A percentile compares a stretch with the other conserved stretches of the same genome.
phyloP scores from a whole-genome alignment of 37 sponge, comb jelly and placozoan species.

The Hormiphora californensis region DNA sequence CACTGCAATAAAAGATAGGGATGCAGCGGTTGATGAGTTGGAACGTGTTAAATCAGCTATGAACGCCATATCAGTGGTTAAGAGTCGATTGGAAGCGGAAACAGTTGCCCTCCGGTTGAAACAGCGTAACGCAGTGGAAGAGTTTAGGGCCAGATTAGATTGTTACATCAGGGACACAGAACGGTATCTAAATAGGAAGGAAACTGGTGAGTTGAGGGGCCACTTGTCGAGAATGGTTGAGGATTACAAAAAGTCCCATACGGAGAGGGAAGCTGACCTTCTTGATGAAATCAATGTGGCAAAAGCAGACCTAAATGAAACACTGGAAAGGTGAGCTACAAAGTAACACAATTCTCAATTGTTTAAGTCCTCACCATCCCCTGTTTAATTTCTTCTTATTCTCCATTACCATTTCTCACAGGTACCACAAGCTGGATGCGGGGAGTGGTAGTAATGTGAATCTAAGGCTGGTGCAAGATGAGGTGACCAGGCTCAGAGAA shows the following conservation, averaged over 20 bases:
- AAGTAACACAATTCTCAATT: too few species aligned
- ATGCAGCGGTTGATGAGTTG: not conserved
- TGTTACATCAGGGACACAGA: slow-evolving; percentile 26
- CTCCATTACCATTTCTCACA: too few species aligned
- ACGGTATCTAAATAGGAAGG: not conserved
- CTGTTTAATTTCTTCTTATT: too few species aligned
- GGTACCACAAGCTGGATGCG: slow-evolving; percentile 9
- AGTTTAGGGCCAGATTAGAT: not conserved
- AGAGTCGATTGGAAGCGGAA: slow-evolving; percentile 24
- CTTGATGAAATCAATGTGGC: slow-evolving; percentile 8
- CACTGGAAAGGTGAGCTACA: slow-evolving; percentile 33
- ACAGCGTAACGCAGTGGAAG: not conserved
- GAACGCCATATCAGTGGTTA: not conserved
- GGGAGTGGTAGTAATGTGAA: not conserved
- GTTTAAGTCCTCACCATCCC: too few species aligned
- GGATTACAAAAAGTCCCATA: slow-evolving; percentile 27
- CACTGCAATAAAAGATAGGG: not conserved
- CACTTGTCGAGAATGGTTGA: slow-evolving; percentile 17
- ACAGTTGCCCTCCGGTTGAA: not conserved
- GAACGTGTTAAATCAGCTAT: not conserved
- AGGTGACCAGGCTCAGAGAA: not conserved
- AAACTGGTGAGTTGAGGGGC: not conserved
- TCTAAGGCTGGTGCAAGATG: not conserved
- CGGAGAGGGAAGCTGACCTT: not conserved
- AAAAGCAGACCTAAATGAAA: slow-evolving; percentile 6